phyloP scores from a whole-genome alignment of 2,113 vertebrate species.

The Megalops atlanticus region DNA sequence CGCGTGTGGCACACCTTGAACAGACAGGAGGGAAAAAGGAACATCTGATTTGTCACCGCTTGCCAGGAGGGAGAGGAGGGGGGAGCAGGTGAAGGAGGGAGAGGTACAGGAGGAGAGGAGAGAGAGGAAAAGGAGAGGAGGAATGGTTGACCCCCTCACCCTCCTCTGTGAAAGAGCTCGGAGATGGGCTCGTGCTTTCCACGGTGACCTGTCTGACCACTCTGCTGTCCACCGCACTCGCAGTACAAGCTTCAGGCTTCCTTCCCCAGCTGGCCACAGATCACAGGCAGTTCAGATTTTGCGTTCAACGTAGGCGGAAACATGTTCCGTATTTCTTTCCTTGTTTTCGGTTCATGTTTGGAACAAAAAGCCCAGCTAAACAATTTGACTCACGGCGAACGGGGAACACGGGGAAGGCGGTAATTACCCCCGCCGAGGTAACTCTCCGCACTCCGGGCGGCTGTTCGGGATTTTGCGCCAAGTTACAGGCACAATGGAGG shows the following conservation, averaged over 20 bases:
- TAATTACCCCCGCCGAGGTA: neutral
- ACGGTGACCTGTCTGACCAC: neutral
- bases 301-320: neutral
- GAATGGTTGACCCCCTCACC: too few species aligned
- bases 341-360: neutral
- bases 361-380: too few species aligned
- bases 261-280: neutral
- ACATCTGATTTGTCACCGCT: neutral
- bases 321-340: neutral
- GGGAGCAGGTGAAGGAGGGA: neutral
- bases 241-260: neutral
- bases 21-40: neutral
- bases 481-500: neutral
- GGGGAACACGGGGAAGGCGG: neutral
- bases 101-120: neutral
- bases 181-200: neutral
- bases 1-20: neutral
- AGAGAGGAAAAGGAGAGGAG: neutral
- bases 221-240: neutral
- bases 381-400: neutral
- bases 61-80: neutral
- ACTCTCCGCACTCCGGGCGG: neutral
- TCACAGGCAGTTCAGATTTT: neutral
- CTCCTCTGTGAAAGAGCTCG: neutral
- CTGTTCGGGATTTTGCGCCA: neutral